phyloP scores from a whole-genome alignment of 2,113 vertebrate species.

The Etheostoma spectabile region DNA sequence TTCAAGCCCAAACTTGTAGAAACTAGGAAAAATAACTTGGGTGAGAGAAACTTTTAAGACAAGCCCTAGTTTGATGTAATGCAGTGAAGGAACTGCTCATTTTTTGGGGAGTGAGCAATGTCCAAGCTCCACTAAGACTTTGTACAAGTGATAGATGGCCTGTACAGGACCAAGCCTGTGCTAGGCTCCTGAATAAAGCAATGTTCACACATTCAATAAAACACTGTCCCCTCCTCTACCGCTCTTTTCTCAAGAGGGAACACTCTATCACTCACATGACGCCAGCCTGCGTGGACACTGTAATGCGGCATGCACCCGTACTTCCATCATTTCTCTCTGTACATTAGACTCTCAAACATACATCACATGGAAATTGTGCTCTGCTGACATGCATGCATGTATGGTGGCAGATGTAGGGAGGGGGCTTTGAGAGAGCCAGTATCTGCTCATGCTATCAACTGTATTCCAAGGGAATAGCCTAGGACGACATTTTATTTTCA shows the following conservation, averaged over 20 bases:
- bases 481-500: slow-evolving; percentile 79
- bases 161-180: slow-evolving; percentile 45
- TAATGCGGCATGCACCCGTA: slow-evolving; percentile 1
- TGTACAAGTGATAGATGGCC: slow-evolving; percentile 57
- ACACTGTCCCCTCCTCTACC: slow-evolving; percentile 31
- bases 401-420: slow-evolving; percentile 7
- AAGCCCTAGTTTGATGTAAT: slow-evolving; percentile 19
- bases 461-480: slow-evolving; percentile 70
- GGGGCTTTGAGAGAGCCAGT: slow-evolving; percentile 33
- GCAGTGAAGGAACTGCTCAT: slow-evolving; percentile 15
- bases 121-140: slow-evolving; percentile 37
- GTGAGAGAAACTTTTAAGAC: neutral
- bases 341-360: slow-evolving; percentile 15
- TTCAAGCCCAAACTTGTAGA: slow-evolving; percentile 4
- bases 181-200: slow-evolving; percentile 49
- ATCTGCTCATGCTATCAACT: slow-evolving; percentile 66
- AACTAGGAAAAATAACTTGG: neutral
- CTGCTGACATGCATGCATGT: slow-evolving; percentile 29
- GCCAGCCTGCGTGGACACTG: slow-evolving; percentile 6
- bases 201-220: slow-evolving; percentile 60
- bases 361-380: slow-evolving; percentile 41
- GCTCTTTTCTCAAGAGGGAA: slow-evolving; percentile 45
- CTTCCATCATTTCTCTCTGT: slow-evolving; percentile 31
- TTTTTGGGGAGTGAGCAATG: slow-evolving; percentile 27
- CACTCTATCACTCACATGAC: slow-evolving; percentile 48